Evolutionary conservation across 2,797 vertebrate species (phyloP).

Genomic region (Pangasius krempfi): DNA sequence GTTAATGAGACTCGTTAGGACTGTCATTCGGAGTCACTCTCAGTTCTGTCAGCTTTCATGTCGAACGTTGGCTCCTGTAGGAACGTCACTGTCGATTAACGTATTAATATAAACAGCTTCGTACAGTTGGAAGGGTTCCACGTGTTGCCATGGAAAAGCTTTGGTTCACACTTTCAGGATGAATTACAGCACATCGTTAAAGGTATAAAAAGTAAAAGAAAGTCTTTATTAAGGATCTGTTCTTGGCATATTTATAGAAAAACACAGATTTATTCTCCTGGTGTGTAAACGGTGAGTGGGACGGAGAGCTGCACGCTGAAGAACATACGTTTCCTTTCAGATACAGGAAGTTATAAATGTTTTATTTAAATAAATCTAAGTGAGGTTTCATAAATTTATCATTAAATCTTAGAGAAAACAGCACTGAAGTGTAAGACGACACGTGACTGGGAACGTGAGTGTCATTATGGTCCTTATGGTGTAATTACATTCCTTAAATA

Average conservation of each 20-base stretch:
- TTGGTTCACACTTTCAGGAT: constrained; percentile 23
- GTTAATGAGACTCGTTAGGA: not conserved
- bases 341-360: not conserved
- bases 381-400: not conserved
- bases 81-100: not conserved
- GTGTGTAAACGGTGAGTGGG: not conserved
- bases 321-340: not conserved
- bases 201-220: not conserved
- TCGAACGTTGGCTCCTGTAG: not conserved
- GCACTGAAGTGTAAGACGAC: not conserved
- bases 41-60: not conserved
- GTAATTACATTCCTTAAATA: not conserved
- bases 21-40: not conserved
- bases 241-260: not conserved
- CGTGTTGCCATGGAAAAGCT: constrained; percentile 55
- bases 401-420: not conserved
- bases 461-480: not conserved
- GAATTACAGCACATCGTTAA: not conserved
- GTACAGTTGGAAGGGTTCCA: constrained; percentile 20
- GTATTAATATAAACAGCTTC: constrained; percentile 21
- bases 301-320: not conserved
- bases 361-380: not conserved
- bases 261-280: not conserved
- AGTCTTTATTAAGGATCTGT: not conserved
- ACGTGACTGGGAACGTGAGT: not conserved